phyloP scores from a whole-genome alignment of 2,797 vertebrate genomes.

The Sciurus vulgaris region DNA sequence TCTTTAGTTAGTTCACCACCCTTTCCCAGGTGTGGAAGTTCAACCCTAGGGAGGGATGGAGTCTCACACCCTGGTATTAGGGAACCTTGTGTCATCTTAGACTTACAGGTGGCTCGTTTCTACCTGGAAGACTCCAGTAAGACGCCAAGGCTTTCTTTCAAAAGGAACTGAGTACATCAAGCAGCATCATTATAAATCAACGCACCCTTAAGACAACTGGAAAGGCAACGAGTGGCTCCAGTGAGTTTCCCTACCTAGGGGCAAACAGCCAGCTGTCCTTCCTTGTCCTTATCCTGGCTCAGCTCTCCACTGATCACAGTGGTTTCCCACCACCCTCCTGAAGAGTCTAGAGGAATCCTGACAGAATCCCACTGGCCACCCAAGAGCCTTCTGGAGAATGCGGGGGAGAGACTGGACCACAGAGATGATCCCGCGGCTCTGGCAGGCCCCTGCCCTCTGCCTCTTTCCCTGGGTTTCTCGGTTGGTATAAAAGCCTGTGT shows the following conservation, averaged over 20 bases:
- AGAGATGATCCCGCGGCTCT: rapidly evolving
- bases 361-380: no score
- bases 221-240: background rate
- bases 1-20: background rate
- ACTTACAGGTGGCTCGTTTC: background rate
- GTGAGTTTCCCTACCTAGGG: background rate
- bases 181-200: rapidly evolving
- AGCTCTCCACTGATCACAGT: no score
- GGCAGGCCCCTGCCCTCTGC: background rate
- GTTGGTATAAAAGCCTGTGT: rapidly evolving
- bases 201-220: background rate
- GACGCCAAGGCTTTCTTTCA: background rate
- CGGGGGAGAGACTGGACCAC: no score
- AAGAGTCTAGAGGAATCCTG: background rate
- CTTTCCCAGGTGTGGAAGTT: background rate
- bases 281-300: rapidly evolving
- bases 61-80: rapidly evolving
- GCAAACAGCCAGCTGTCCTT: rapidly evolving
- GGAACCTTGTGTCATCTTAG: background rate
- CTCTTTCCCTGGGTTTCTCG: background rate
- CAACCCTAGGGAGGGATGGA: background rate
- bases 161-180: background rate
- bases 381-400: no score
- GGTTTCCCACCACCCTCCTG: background rate
- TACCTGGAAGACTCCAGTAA: background rate